These are phyloP conservation scores for Anolis carolinensis DNA, from an alignment of 2,113 vertebrate genomes.

Conservation along the genomic window DNA sequence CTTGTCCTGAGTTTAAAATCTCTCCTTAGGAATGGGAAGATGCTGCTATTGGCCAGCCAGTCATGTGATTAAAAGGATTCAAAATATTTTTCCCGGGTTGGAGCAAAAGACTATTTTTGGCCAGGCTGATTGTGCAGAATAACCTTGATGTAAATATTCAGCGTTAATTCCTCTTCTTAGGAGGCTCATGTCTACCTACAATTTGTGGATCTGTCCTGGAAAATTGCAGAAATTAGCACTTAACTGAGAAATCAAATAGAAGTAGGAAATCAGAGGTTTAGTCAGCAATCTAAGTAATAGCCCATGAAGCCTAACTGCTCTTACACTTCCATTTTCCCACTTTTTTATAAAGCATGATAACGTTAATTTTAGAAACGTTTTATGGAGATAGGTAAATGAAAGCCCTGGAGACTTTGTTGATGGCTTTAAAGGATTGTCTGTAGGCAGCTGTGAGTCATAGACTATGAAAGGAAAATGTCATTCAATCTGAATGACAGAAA, in stretches of 20 bases:
- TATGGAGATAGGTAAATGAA: constrained; percentile 70
- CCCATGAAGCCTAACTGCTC: constrained; percentile 48
- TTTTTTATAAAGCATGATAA: not conserved
- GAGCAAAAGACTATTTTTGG: not conserved
- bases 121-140: not conserved
- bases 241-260: constrained; percentile 42
- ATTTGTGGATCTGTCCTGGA: not conserved
- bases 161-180: not conserved
- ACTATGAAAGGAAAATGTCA: constrained; percentile 66
- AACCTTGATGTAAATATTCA: not conserved
- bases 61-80: not conserved
- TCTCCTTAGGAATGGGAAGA: not conserved
- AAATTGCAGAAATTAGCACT: not conserved
- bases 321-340: constrained; percentile 56
- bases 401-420: constrained; percentile 68
- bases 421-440: constrained; percentile 68
- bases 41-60: no score
- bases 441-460: constrained; percentile 66
- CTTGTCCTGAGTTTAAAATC: not conserved
- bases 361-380: constrained; percentile 71
- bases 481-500: constrained; percentile 57
- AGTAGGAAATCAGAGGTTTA: constrained; percentile 42
- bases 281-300: constrained; percentile 49
- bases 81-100: not conserved
- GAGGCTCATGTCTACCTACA: not conserved